phyloP scores from a whole-genome alignment of 2,113 vertebrate genomes.

The Cygnus buccinator region DNA sequence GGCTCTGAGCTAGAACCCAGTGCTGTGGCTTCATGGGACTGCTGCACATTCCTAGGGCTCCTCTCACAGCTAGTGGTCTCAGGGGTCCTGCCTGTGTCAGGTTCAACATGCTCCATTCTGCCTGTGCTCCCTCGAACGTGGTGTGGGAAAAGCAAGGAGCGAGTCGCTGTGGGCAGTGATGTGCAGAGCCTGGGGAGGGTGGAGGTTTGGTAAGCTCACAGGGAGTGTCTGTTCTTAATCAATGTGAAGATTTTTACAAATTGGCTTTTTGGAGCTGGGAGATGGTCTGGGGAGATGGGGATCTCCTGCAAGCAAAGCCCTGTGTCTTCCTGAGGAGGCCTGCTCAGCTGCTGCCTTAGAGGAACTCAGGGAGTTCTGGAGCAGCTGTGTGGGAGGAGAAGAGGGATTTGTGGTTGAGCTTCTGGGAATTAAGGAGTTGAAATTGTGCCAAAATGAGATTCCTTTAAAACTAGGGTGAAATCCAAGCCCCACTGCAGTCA shows the following conservation, averaged over 20 bases:
- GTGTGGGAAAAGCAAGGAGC: neutral
- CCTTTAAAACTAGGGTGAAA: neutral
- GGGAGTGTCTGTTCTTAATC: neutral
- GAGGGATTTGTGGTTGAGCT: conserved; percentile 55
- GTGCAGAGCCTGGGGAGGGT: neutral
- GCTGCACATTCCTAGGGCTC: neutral
- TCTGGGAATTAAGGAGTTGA: conserved; percentile 56
- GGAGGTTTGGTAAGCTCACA: neutral
- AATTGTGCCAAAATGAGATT: conserved; percentile 34
- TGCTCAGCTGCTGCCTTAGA: neutral
- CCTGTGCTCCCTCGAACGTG: neutral
- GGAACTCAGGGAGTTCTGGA: neutral
- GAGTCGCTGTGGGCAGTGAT: neutral
- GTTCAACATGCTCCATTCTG: too few relatives aligned
- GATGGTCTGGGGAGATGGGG: neutral
- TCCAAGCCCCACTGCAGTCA: neutral
- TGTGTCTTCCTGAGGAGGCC: neutral
- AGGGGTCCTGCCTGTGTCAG: neutral
- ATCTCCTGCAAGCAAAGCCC: neutral
- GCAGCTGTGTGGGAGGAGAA: conserved; percentile 36
- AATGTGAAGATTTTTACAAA: neutral
- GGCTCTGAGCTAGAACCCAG: neutral
- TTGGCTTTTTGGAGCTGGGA: neutral
- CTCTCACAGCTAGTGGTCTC: too few relatives aligned
- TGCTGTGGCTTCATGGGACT: neutral